Percentiles rank a stretch among this genome's conserved stretches.
phyloP scores from a whole-genome alignment of 2,113 vertebrate species.

The Callaeas wilsoni region DNA sequence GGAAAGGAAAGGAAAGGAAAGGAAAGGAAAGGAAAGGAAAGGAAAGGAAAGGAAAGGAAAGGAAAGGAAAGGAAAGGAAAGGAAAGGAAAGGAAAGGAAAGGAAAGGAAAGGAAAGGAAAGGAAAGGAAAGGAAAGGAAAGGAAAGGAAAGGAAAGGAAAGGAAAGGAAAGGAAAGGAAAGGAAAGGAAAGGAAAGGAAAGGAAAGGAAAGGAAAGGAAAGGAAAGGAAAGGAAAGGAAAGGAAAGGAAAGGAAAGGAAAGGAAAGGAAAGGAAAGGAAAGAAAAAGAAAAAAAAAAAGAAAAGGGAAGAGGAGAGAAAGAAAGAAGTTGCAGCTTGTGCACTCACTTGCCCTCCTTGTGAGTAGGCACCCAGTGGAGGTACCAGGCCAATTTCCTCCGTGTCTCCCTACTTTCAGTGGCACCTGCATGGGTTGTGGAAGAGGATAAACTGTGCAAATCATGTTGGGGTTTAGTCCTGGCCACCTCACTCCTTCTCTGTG shows the following conservation, averaged over 20 bases:
- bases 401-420: not conserved
- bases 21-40: rapidly evolving
- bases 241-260: rapidly evolving
- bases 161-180: rapidly evolving
- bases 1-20: rapidly evolving
- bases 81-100: rapidly evolving
- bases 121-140: rapidly evolving
- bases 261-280: rapidly evolving
- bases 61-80: rapidly evolving
- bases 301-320: rapidly evolving
- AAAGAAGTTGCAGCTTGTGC: not conserved
- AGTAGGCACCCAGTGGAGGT: rapidly evolving
- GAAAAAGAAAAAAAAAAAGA: rapidly evolving
- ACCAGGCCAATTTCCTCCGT: not conserved
- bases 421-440: not conserved
- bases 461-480: not conserved
- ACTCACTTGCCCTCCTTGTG: not conserved
- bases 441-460: rapidly evolving
- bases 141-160: rapidly evolving
- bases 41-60: rapidly evolving
- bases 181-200: too few species aligned
- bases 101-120: rapidly evolving
- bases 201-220: rapidly evolving
- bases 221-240: rapidly evolving
- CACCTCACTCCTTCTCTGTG: not conserved